Conservation (phyloP, 2,113 vertebrate species). For the Prionailurus viverrinus region DNA sequence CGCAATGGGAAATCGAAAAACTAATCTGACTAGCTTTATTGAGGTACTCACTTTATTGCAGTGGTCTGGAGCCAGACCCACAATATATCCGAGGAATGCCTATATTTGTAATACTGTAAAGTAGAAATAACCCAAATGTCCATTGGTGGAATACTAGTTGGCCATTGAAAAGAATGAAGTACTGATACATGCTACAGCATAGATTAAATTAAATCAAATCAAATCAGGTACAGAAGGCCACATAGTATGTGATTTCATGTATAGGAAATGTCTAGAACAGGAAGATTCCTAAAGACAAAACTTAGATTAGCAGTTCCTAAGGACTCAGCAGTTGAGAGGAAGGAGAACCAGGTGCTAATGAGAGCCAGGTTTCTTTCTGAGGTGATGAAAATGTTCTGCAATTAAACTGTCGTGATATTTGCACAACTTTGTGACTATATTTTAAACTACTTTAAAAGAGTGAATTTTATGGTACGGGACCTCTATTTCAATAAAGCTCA, state of each 20-base stretch:
- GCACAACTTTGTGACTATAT: background rate
- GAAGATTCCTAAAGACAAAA: background rate
- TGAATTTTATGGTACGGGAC: background rate
- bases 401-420: background rate
- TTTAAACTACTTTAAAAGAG: constrained; percentile 2
- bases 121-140: background rate
- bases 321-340: background rate
- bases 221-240: background rate
- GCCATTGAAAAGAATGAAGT: background rate
- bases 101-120: background rate
- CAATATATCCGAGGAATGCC: background rate
- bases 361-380: background rate
- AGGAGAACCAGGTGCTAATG: background rate
- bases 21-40: background rate
- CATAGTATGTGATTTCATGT: background rate
- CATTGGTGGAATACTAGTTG: background rate
- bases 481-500: background rate
- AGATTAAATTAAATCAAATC: background rate
- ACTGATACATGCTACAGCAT: background rate
- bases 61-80: background rate
- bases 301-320: background rate
- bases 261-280: background rate
- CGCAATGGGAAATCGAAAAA: background rate
- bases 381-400: background rate
- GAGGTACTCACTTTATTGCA: background rate